These are phyloP conservation scores for Oxyruncus cristatus DNA, from an alignment of 2,113 vertebrate species.

Conservation along the genomic window DNA sequence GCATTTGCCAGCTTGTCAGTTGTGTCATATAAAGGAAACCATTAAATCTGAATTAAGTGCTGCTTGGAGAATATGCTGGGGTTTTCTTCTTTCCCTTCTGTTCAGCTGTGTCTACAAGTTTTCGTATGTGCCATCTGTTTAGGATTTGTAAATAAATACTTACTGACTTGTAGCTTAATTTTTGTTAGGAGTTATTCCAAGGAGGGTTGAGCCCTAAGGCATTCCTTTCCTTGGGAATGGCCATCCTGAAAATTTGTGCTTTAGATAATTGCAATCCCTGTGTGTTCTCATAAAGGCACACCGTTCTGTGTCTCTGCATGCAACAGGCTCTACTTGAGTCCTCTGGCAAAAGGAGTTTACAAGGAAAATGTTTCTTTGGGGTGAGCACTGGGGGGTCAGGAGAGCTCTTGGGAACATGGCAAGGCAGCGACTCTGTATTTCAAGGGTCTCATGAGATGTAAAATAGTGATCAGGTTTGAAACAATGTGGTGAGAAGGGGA, in stretches of 20 bases:
- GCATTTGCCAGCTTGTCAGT: constrained; percentile 16
- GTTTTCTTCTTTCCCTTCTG: background rate
- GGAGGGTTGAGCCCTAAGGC: background rate
- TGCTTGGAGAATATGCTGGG: background rate
- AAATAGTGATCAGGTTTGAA: background rate
- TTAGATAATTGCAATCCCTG: background rate
- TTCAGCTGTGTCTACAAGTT: background rate
- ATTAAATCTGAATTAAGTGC: background rate
- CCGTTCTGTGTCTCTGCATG: background rate
- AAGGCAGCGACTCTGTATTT: background rate
- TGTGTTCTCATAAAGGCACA: rapidly evolving
- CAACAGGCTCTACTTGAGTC: background rate
- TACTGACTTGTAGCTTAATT: background rate
- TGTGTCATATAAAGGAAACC: background rate
- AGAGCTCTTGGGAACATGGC: background rate
- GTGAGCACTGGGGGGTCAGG: background rate
- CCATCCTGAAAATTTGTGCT: background rate
- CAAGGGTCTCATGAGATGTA: background rate
- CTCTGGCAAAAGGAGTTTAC: background rate
- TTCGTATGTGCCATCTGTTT: background rate
- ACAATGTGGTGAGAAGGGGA: background rate
- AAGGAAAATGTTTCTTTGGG: background rate
- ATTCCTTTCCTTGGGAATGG: background rate
- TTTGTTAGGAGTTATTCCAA: background rate
- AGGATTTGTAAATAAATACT: constrained; percentile 29